Evolutionary conservation across 2,888 invertebrate genomes (phyloP), one percentile per base, ranked within the genome.

Genomic region (Branchellion lobata): DNA sequence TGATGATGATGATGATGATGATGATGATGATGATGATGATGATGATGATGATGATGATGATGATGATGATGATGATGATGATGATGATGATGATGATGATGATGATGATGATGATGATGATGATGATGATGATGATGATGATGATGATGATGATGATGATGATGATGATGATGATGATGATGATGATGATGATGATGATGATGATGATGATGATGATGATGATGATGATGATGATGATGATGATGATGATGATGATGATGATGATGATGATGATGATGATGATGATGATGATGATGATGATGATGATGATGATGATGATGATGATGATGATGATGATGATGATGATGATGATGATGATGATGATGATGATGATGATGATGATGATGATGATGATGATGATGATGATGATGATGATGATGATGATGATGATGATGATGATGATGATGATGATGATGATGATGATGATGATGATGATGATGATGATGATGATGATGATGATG

Each of bases 41-140:
- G 65, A 65, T 65, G 29, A 65, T 24, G 29, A n/a, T 65, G 65
- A 47, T 51, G 53, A 74, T 27, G 27, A 36, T 36, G 27, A n/a
- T n/a, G n/a, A n/a, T n/a, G n/a, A n/a, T n/a, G n/a, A 72, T 36
- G 72, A 72, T 21, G 72, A 72, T 21, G 72, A 34, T 34, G 3
- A 73, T 74, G 69, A 68, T 72, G 36, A 72, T 34, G 36, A 72
- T 1, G 36, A 36, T 18, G 36, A 36, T 72, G 36, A 72, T 27
- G 36, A 72, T 34, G 36, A 73, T 74, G 69, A 68, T 72, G 36
- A 72, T 34, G 36, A 72, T 1, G 36, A 36, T 18, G 36, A 36
- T 72, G 36, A 72, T 27, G 36, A 72, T 34, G 36, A 73, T 74
- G 69, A 68, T 72, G 36, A 72, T 34, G 36, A 72, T 1, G 36